These are phyloP conservation scores for Diadegma fenestrale DNA, from an alignment of 2,888 invertebrate species.

Conservation along the genomic window DNA sequence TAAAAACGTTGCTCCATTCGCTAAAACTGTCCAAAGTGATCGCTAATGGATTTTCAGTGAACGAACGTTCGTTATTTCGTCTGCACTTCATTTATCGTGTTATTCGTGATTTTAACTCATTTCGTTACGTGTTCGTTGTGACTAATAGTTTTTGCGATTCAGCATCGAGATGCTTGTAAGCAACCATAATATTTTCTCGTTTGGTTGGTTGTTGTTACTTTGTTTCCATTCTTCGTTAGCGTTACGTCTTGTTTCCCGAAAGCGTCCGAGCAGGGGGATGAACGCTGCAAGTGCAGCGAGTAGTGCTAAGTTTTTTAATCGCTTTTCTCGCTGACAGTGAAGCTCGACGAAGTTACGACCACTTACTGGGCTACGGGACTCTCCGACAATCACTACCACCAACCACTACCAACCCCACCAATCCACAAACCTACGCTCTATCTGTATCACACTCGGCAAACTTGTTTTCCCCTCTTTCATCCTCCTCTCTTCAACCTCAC, in stretches of 20 bases:
- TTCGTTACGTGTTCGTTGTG: not conserved
- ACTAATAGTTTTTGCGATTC: not conserved
- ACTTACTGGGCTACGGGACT: conserved; percentile 64
- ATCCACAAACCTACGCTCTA: conserved; percentile 24
- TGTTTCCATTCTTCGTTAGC: conserved; percentile 25
- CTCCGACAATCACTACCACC: conserved; percentile 41
- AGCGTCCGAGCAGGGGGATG: conserved; percentile 32
- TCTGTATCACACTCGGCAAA: conserved; percentile 55
- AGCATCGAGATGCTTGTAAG: not conserved
- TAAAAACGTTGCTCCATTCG: not conserved
- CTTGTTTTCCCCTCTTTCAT: conserved; percentile 66
- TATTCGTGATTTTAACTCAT: not conserved
- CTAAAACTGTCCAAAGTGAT: not conserved
- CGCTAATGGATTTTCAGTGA: not conserved
- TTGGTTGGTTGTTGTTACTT: conserved; percentile 28
- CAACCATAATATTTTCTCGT: conserved; percentile 31
- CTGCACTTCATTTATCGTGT: not conserved
- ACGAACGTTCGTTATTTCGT: not conserved
- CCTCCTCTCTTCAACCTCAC: not conserved
- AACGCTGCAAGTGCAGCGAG: not conserved
- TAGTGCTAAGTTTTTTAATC: conserved; percentile 67
- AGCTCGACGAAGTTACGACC: conserved; percentile 71
- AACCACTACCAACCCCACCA: conserved; percentile 44
- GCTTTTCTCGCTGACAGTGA: conserved; percentile 70
- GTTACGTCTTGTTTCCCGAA: conserved; percentile 42